Percentiles rank a stretch among this genome's conserved stretches.
Evolutionary conservation across 2,113 vertebrate genomes (phyloP).

Genomic region (Antidorcas marsupialis): DNA sequence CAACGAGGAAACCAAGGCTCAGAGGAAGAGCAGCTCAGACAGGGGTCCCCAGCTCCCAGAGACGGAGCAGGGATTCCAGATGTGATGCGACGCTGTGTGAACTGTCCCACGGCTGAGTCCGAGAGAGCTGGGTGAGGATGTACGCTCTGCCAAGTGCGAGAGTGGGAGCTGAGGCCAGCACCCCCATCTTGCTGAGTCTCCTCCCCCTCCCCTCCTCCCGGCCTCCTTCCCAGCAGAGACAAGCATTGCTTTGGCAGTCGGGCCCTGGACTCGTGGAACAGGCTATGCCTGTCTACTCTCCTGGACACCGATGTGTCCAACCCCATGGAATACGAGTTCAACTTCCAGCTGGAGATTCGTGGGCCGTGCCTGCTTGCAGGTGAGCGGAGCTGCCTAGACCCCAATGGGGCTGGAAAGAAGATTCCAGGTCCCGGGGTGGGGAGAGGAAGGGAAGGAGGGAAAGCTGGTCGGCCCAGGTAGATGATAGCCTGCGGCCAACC

Average conservation of each 20-base stretch:
- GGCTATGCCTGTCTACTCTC: conserved; percentile 84
- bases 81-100: accelerated
- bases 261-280: conserved; percentile 76
- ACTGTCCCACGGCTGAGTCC: accelerated
- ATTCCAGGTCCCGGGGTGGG: neutral
- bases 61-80: neutral
- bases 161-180: neutral
- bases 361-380: conserved; percentile 93
- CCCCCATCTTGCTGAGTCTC: neutral
- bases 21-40: neutral
- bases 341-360: conserved; percentile 94
- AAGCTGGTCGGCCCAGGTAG: neutral
- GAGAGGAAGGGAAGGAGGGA: no score
- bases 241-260: conserved; percentile 64
- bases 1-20: neutral
- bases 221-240: conserved; percentile 74
- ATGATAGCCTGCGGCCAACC: neutral
- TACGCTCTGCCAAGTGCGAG: neutral
- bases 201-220: accelerated
- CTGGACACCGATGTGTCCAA: conserved; percentile 89
- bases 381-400: conserved; percentile 56
- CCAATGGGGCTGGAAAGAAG: neutral
- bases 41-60: neutral
- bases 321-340: conserved; percentile 94
- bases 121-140: neutral